These are phyloP conservation scores for Numenius phaeopus DNA, from an alignment of 2,797 vertebrate species.

Conservation along the genomic window DNA sequence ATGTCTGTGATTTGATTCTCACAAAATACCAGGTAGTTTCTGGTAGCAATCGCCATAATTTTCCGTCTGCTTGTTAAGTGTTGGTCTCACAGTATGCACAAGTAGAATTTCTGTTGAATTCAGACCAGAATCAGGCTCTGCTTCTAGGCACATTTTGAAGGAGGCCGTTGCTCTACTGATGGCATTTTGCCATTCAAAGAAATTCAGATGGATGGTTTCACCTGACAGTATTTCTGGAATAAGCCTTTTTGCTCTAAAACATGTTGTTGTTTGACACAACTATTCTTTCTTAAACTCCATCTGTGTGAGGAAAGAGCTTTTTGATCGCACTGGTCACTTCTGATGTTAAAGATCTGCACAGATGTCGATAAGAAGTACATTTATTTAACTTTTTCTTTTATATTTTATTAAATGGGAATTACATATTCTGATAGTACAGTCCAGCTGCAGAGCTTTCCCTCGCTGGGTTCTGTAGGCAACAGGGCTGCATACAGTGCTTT, in stretches of 20 bases:
- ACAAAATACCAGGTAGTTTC: not conserved
- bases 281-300: not conserved
- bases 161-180: not conserved
- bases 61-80: fast-evolving
- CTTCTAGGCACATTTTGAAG: not conserved
- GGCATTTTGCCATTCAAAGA: not conserved
- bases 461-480: not conserved
- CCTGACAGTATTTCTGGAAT: not conserved
- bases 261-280: not conserved
- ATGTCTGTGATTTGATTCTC: not conserved
- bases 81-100: not conserved
- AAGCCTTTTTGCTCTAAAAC: not conserved
- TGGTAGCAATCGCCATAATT: not conserved
- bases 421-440: not conserved
- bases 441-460: not conserved
- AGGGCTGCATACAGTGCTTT: not conserved
- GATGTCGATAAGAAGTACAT: not conserved
- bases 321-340: not conserved
- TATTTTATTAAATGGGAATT: not conserved
- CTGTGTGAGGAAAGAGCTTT: not conserved
- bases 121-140: not conserved
- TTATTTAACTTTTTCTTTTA: not conserved
- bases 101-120: not conserved
- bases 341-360: not conserved
- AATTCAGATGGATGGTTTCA: not conserved